phyloP scores from a whole-genome alignment of 2,888 invertebrate species.

The Lepeophtheirus nordmannii region DNA sequence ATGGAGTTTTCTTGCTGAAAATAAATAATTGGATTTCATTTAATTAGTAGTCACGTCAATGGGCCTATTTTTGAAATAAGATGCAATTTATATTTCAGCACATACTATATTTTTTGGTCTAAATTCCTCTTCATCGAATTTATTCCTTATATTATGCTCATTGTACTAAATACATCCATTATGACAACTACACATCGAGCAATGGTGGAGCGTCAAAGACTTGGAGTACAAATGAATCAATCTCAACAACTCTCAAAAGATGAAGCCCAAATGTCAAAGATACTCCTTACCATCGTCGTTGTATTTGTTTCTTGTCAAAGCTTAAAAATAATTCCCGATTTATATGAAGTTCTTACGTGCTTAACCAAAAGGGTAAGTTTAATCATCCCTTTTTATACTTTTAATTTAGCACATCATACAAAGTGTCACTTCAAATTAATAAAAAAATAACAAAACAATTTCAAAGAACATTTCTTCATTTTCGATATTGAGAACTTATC shows the following conservation, averaged over 20 bases:
- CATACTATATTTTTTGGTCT: not conserved
- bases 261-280: not conserved
- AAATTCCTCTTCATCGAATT: not conserved
- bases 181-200: not conserved
- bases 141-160: not conserved
- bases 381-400: no score
- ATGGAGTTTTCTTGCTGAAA: no score
- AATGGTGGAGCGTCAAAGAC: not conserved
- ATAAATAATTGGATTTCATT: no score
- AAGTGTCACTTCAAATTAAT: no score
- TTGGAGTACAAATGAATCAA: not conserved
- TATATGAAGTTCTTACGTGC: not conserved
- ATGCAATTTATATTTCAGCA: not conserved
- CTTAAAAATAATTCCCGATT: not conserved
- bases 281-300: not conserved
- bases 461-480: no score
- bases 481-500: no score
- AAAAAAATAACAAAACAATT: no score
- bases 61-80: no score
- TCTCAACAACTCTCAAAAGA: constrained; percentile 1
- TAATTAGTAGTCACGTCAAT: no score
- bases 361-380: not conserved
- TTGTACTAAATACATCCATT: not conserved
- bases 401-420: no score
- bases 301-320: constrained; percentile 2